phyloP scores from a whole-genome alignment of 2,888 invertebrate genomes.

The Acanthacorydalis orientalis region DNA sequence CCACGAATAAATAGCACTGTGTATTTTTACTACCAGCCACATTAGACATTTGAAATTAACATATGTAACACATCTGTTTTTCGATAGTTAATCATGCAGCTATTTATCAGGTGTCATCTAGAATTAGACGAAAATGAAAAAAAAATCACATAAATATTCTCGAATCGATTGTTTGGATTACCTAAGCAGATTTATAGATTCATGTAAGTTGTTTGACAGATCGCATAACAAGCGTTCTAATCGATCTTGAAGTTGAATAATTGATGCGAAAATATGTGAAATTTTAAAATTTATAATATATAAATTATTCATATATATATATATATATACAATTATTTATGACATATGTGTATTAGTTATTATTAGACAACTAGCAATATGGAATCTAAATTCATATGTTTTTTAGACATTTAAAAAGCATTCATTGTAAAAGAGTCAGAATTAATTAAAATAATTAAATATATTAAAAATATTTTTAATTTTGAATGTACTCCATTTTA shows the following conservation, averaged over 20 bases:
- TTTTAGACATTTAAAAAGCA: no score
- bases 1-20: neutral
- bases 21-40: neutral
- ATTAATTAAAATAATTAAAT: no score
- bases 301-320: no score
- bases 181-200: neutral
- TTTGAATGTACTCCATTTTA: no score
- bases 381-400: no score
- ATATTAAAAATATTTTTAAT: no score
- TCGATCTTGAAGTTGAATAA: neutral
- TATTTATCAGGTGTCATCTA: conserved; percentile 2
- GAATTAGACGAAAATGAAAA: neutral
- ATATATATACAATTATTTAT: no score
- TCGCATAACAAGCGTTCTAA: neutral
- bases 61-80: conserved; percentile 1
- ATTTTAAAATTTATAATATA: no score
- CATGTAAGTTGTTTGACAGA: neutral
- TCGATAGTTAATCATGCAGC: neutral
- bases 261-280: no score
- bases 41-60: conserved; percentile 2
- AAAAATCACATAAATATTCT: neutral
- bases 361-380: no score
- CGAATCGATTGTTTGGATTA: neutral
- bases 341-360: no score
- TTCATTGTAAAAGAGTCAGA: no score